phyloP scores from a whole-genome alignment of 2,113 vertebrate species.

The Sebastes schlegelii region DNA sequence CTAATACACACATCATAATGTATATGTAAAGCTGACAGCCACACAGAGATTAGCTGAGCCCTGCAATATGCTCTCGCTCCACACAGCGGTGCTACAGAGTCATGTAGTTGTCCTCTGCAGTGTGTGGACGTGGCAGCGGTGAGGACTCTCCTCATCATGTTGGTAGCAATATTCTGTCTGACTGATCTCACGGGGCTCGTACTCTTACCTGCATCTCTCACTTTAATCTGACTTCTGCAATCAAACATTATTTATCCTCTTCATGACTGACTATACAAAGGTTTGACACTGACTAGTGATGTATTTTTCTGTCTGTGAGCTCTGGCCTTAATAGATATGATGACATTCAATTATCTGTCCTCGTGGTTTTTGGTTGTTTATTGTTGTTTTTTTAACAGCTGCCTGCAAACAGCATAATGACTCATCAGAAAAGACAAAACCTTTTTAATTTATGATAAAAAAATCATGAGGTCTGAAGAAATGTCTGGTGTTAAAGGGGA shows the following conservation, averaged over 20 bases:
- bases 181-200: background rate
- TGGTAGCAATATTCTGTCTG: background rate
- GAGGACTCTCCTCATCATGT: background rate
- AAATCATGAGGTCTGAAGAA: too few species aligned
- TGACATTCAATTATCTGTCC: background rate
- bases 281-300: background rate
- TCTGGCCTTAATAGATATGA: slow-evolving; percentile 50
- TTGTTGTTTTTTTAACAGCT: background rate
- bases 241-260: background rate
- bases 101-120: background rate
- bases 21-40: background rate
- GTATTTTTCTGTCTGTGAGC: slow-evolving; percentile 19
- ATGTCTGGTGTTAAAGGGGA: too few species aligned
- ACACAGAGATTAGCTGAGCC: slow-evolving; percentile 12
- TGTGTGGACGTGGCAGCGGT: background rate
- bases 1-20: background rate
- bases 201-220: slow-evolving; percentile 2
- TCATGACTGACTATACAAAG: background rate
- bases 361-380: slow-evolving; percentile 12
- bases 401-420: background rate
- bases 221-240: background rate
- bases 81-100: slow-evolving; percentile 24
- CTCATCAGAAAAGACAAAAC: too few species aligned
- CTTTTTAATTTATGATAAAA: too few species aligned
- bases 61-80: slow-evolving; percentile 6